A percentile compares a stretch with the other conserved stretches of the same genome.
Evolutionary conservation across 2,113 vertebrate species (phyloP).

Genomic region (Thunnus maccoyii): DNA sequence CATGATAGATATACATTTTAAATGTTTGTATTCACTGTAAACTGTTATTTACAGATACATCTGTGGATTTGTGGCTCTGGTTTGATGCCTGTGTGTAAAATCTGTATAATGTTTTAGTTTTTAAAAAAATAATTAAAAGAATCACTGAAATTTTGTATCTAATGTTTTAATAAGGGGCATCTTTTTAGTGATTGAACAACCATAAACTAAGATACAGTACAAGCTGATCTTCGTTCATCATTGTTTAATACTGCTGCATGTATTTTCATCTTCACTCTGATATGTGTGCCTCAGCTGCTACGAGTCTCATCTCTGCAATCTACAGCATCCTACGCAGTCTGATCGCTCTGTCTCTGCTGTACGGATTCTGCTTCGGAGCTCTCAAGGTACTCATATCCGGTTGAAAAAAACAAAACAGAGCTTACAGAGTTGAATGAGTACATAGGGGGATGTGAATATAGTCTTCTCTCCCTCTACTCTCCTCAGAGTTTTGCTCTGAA

Average conservation of each 20-base stretch:
- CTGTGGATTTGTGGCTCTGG: not conserved
- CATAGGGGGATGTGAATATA: not conserved
- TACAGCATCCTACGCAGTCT: slow-evolving; percentile 92
- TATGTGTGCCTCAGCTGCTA: slow-evolving; percentile 87
- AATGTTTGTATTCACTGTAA: too few relatives aligned
- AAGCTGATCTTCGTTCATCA: not conserved
- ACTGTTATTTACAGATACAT: too few relatives aligned
- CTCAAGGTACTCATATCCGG: slow-evolving; percentile 87
- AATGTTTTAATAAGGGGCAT: not conserved
- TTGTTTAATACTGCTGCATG: not conserved
- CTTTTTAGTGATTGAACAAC: not conserved
- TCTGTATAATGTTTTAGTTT: too few relatives aligned
- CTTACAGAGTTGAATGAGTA: not conserved
- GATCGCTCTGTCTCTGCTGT: slow-evolving; percentile 86
- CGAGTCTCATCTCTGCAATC: slow-evolving; percentile 89
- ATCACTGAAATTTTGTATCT: not conserved
- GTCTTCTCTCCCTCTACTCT: not conserved
- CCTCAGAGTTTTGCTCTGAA: slow-evolving; percentile 2
- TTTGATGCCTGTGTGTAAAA: not conserved
- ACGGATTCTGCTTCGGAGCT: slow-evolving; percentile 92
- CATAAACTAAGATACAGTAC: not conserved
- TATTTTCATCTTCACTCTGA: slow-evolving; percentile 3
- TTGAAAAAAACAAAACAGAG: not conserved
- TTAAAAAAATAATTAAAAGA: too few relatives aligned
- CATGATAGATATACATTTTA: too few relatives aligned